Evolutionary conservation across 2,888 invertebrate genomes (phyloP), one percentile per base, ranked within the genome.

Genomic region (Torymus texanus): DNA sequence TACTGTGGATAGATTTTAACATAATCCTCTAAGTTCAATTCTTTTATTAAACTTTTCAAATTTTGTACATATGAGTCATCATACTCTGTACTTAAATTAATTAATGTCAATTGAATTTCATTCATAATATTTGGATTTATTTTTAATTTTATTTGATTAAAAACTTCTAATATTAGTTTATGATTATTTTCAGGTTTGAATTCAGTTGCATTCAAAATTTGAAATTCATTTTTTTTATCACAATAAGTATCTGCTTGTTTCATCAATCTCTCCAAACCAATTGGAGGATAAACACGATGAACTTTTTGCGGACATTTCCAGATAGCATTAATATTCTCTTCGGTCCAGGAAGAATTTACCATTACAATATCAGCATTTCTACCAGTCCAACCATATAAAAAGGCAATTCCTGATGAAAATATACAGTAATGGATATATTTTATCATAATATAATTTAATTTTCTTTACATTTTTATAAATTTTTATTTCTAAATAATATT

Each of bases 151-250:
- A 98, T 92, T 88, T 95, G 94, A 87, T 95, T 96, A 91, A 97
- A 92, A 0, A 95, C 93, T 87, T 95, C 94, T 78, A 99, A 90
- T 92, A 99, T 98, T 74, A 98, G 91, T 0, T 95, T 94, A 88
- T 99, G 99, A 90, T 99, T 96, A 91, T 99, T 99, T 91, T 99
- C 99, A 0, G 98, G 98, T 0, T 98, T 92, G 91, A 98, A 99
- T 91, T 99, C 99, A 0, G 96, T 97, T 63, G 99, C 93, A 0
- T 98, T 98, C 65, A 99, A 90, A 79, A 99, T 95, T 53, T 93
- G 91, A 81, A 95, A 94, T 0, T 90, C 90, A 18, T 91, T 84
- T 24, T 83, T 82, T 79, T 90, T 91, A 53, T 92, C 90, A 0
- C 92, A 91, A 29, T 89, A 87, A 11, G 91, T 90, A 5, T 91